Evolutionary conservation across 2,113 vertebrate genomes (phyloP).

Genomic region (Python bivittatus): DNA sequence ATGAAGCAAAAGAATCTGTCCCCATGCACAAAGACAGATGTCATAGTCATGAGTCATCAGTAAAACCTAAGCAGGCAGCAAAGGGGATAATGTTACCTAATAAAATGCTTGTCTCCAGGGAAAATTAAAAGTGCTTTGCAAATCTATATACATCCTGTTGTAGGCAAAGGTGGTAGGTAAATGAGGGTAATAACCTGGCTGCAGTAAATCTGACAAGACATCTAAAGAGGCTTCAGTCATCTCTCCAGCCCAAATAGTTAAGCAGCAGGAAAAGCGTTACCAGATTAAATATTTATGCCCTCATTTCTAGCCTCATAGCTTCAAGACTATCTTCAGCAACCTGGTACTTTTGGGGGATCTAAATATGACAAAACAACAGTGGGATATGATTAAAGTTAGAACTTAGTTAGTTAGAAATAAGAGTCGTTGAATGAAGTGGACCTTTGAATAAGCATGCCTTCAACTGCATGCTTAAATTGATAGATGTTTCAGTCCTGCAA

Average conservation of each 20-base stretch:
- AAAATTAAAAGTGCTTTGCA: constrained; percentile 11
- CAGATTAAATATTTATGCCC: constrained; percentile 43
- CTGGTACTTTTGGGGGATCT: constrained; percentile 23
- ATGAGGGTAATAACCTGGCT: constrained; percentile 50
- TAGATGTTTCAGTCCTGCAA: background rate
- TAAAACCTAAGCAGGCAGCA: constrained; percentile 31
- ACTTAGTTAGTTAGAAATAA: background rate
- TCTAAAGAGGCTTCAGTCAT: constrained; percentile 26
- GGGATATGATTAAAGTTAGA: background rate
- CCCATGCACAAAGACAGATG: constrained; percentile 14
- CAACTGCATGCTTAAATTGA: background rate
- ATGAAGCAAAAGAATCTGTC: constrained; percentile 21
- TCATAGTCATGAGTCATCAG: constrained; percentile 15
- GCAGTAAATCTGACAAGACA: constrained; percentile 40
- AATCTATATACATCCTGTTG: constrained; percentile 31
- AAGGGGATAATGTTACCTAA: constrained; percentile 37
- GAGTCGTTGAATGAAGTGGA: background rate
- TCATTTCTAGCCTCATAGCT: constrained; percentile 35
- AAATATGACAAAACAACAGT: constrained; percentile 4
- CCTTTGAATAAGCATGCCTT: background rate
- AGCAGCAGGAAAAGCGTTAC: constrained; percentile 18
- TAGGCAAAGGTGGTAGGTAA: constrained; percentile 35
- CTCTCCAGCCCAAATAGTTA: constrained; percentile 20
- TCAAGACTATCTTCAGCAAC: constrained; percentile 38
- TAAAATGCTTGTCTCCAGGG: constrained; percentile 8